Percentiles rank a stretch among this genome's conserved stretches.
Conservation (phyloP, 2,888 invertebrate species). For the Apamea sordens region DNA sequence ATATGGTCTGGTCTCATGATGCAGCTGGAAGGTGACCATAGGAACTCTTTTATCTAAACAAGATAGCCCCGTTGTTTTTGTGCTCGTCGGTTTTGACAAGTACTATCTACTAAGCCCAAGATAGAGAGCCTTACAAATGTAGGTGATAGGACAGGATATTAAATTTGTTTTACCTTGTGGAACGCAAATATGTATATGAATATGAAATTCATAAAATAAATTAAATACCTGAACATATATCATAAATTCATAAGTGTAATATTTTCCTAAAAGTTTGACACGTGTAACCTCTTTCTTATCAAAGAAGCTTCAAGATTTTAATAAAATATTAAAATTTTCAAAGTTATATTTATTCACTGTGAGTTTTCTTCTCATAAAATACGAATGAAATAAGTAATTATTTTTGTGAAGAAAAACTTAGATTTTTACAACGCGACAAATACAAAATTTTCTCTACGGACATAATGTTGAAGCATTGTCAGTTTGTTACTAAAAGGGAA, state of each 20-base stretch:
- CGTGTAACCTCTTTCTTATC: neutral
- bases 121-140: neutral
- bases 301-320: neutral
- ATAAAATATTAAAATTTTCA: neutral
- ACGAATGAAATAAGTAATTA: neutral
- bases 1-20: neutral
- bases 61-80: neutral
- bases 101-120: neutral
- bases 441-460: neutral
- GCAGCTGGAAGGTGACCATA: neutral
- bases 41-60: neutral
- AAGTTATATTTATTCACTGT: neutral
- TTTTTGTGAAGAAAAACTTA: neutral
- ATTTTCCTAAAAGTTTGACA: neutral
- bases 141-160: neutral
- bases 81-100: neutral
- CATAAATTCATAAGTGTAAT: neutral
- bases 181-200: no score
- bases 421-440: neutral
- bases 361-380: neutral
- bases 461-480: neutral
- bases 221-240: no score
- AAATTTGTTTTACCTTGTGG: no score
- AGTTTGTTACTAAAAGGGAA: neutral
- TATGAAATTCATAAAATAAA: neutral